phyloP scores from a whole-genome alignment of 1,140 invertebrate species.

The Dendroctonus valens region DNA sequence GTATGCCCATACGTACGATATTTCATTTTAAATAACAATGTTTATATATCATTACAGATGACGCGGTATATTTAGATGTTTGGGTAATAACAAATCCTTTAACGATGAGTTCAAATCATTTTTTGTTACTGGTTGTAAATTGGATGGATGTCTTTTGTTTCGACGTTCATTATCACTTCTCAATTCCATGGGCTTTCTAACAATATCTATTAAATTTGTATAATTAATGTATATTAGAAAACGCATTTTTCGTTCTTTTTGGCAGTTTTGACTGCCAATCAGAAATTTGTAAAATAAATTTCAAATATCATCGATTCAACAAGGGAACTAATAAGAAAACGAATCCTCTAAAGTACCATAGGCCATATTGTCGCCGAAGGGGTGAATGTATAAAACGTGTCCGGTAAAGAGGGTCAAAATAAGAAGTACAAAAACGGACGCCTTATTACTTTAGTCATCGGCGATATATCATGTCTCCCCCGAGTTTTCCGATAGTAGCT shows the following conservation, averaged over 20 bases:
- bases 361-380: constrained; percentile 15
- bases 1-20: constrained; percentile 45
- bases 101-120: constrained; percentile 26
- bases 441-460: constrained; percentile 36
- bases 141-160: neutral
- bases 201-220: too few relatives aligned
- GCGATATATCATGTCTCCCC: constrained; percentile 35
- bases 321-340: too few relatives aligned
- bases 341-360: too few relatives aligned
- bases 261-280: neutral
- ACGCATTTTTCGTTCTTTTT: too few relatives aligned
- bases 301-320: too few relatives aligned
- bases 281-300: too few relatives aligned
- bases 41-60: constrained; percentile 48
- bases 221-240: too few relatives aligned
- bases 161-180: too few relatives aligned
- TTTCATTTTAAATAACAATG: constrained; percentile 50
- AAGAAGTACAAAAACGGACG: constrained; percentile 13
- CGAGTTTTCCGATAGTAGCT: constrained; percentile 34
- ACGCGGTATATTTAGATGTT: constrained; percentile 45
- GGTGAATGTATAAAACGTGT: constrained; percentile 24
- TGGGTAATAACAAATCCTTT: constrained; percentile 41
- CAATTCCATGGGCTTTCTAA: too few relatives aligned
- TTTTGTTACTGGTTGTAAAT: constrained; percentile 14
- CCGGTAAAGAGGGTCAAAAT: constrained; percentile 17